phyloP scores from a whole-genome alignment of 1,140 invertebrate species.

The Liolophura sinensis region DNA sequence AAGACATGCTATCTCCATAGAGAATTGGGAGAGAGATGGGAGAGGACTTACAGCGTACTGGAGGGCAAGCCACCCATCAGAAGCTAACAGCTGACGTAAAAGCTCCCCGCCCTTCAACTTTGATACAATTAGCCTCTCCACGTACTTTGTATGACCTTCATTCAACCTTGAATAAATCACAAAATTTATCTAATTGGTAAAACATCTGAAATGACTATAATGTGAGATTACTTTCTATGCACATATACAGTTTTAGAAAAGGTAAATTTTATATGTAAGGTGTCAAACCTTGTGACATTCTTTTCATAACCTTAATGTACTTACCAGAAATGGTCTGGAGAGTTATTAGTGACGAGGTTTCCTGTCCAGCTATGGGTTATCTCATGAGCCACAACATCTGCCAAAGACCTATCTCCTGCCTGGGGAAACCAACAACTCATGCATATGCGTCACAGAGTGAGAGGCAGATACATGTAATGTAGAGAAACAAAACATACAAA shows the following conservation, averaged over 20 bases:
- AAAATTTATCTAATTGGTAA: not conserved
- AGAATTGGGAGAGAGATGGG: not conserved
- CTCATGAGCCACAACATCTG: constrained; percentile 89
- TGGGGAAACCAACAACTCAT: not conserved
- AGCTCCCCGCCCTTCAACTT: constrained; percentile 65
- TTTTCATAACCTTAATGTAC: constrained; percentile 6
- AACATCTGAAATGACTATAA: constrained; percentile 2
- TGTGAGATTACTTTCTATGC: no score
- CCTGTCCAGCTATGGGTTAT: constrained; percentile 94
- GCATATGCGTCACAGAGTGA: no score
- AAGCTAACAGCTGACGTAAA: constrained; percentile 74
- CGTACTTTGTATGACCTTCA: constrained; percentile 89
- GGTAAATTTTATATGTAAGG: not conserved
- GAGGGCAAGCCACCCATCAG: constrained; percentile 69
- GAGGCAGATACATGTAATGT: no score
- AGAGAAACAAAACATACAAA: not conserved
- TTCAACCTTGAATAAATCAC: constrained; percentile 79
- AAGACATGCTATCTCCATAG: not conserved
- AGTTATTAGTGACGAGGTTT: constrained; percentile 90
- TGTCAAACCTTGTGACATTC: no score
- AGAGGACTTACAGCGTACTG: constrained; percentile 13
- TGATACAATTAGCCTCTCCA: constrained; percentile 81
- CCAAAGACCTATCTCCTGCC: constrained; percentile 87
- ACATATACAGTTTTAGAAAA: no score
- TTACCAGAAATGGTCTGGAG: constrained; percentile 93